These are phyloP conservation scores for Synanceia verrucosa DNA, from an alignment of 2,797 vertebrate genomes.

Conservation along the genomic window DNA sequence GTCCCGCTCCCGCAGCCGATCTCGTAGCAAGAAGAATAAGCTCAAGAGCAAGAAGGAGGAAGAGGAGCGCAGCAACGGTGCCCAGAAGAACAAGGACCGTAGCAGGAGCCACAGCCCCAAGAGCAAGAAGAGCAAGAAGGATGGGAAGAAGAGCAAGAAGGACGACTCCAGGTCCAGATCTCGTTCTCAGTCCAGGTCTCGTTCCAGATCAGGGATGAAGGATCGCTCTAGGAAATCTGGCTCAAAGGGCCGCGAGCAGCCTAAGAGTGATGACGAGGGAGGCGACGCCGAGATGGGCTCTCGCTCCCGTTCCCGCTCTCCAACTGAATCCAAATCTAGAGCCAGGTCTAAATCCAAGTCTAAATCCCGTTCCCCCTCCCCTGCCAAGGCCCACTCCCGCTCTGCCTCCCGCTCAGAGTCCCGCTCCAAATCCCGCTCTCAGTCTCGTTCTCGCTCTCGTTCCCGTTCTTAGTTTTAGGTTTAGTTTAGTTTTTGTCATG, in stretches of 20 bases:
- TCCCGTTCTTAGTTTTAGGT: conserved; percentile 83
- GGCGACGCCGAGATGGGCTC: conserved; percentile 62
- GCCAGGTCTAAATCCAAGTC: conserved; percentile 86
- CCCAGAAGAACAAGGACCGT: conserved; percentile 72
- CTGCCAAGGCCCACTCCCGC: conserved; percentile 84
- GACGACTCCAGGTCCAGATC: conserved; percentile 83
- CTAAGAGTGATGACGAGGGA: conserved; percentile 79
- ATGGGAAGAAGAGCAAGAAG: conserved; percentile 84
- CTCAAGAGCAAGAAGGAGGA: conserved; percentile 84
- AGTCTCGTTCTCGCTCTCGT: conserved; percentile 76
- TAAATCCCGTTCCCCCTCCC: conserved; percentile 86
- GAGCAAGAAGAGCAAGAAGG: conserved; percentile 87
- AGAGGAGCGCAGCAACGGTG: conserved; percentile 82
- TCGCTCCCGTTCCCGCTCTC: conserved; percentile 81
- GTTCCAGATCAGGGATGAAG: conserved; percentile 83
- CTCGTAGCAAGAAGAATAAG: conserved; percentile 88
- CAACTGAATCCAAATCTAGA: conserved; percentile 84
- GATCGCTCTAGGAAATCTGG: conserved; percentile 82
- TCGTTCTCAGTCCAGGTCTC: conserved; percentile 81
- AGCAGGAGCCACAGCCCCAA: conserved; percentile 77
- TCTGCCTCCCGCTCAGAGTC: conserved; percentile 84
- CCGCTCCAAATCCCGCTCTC: conserved; percentile 73
- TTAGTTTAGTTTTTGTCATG: conserved; percentile 46
- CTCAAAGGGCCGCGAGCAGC: conserved; percentile 80
- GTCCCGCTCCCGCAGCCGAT: conserved; percentile 89